Evolutionary conservation across 92 coral and sea anemone genomes (phyloP).

Genomic region (Pocillopora grandis): DNA sequence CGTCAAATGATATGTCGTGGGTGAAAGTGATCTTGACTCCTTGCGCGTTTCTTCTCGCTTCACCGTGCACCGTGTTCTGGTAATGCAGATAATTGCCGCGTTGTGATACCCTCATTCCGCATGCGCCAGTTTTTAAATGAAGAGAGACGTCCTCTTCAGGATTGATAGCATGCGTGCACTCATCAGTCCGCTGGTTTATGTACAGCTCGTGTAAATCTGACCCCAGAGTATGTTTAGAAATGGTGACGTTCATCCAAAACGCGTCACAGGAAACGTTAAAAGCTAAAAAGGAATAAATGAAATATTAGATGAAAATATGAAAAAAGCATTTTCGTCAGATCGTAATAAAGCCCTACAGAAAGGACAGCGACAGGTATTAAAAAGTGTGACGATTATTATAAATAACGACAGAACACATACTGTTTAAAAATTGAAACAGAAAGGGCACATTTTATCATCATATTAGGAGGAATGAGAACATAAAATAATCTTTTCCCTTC

Average conservation of each 20-base stretch:
- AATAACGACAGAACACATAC: too few species aligned
- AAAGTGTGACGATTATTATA: not conserved
- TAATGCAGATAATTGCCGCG: not conserved
- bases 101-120: not conserved
- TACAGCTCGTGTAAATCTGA: not conserved
- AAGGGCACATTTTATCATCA: too few species aligned
- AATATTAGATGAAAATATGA: not conserved
- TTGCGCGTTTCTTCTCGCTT: not conserved
- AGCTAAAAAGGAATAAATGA: not conserved
- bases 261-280: constrained; percentile 1
- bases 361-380: too few species aligned
- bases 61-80: not conserved
- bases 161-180: not conserved
- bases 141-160: not conserved
- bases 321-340: too few species aligned
- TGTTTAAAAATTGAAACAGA: too few species aligned
- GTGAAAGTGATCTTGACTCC: not conserved
- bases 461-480: too few species aligned
- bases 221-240: not conserved
- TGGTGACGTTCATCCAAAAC: not conserved
- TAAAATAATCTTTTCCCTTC: too few species aligned
- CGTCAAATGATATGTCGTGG: not conserved
- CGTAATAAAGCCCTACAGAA: too few species aligned
- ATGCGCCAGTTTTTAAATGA: not conserved
- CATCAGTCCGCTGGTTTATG: not conserved